Conservation (phyloP, 1,140 invertebrate species). For the Euura saliciscinereae region DNA sequence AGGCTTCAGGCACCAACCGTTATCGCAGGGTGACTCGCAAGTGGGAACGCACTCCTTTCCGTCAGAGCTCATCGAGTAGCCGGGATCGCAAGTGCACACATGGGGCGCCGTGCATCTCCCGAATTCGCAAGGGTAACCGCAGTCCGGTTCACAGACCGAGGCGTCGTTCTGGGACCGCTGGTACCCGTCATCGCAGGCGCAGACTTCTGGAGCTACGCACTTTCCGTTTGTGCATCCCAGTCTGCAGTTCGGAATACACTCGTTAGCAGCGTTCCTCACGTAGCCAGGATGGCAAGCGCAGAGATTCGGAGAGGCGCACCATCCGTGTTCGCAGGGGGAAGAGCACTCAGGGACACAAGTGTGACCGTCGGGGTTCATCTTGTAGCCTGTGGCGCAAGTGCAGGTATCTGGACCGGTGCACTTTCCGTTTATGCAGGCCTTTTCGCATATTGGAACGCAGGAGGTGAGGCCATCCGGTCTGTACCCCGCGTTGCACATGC, state of each 20-base stretch:
- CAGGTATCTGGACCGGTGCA: conserved; percentile 42
- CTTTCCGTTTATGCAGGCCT: conserved; percentile 33
- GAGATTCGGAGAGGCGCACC: conserved; percentile 44
- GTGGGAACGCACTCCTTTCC: neutral
- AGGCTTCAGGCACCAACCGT: conserved; percentile 27
- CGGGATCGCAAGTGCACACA: conserved; percentile 18
- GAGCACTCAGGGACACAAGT: conserved; percentile 27
- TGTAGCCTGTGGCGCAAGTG: conserved; percentile 28
- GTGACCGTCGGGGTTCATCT: conserved; percentile 1
- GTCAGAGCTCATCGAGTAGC: neutral
- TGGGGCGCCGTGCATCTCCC: conserved; percentile 17
- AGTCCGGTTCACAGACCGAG: conserved; percentile 30
- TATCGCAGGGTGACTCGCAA: neutral
- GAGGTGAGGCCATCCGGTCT: too few species aligned
- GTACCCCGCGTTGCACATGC: conserved; percentile 33
- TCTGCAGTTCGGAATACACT: conserved; percentile 44
- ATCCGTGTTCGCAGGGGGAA: conserved; percentile 19
- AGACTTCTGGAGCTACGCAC: conserved; percentile 65
- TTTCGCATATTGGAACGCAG: conserved; percentile 48
- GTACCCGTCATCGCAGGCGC: conserved; percentile 56
- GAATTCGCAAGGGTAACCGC: conserved; percentile 21
- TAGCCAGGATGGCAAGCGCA: conserved; percentile 58
- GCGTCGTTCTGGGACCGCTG: neutral
- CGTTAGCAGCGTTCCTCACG: conserved; percentile 21
- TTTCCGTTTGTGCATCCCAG: conserved; percentile 63